Evolutionary conservation across 2,888 invertebrate species (phyloP), one percentile per base, ranked within the genome.

Genomic region (Colostygia pectinataria): DNA sequence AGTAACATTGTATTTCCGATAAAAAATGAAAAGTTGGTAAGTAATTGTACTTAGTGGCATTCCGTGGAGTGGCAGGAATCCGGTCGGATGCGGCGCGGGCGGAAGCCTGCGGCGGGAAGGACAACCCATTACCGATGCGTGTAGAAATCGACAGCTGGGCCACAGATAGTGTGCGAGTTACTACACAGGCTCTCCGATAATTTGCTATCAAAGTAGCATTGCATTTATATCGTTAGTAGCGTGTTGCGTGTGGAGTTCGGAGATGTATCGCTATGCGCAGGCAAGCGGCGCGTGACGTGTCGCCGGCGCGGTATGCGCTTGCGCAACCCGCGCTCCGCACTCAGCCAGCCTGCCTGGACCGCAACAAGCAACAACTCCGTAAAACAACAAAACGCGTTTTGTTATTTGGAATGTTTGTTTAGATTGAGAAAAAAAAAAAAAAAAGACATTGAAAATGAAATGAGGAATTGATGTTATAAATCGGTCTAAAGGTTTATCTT

Each of bases 261-360:
- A 10, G 13, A 13, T 29, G 13, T 29, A 8, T 14, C 6, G 27
- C 4, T 27, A 33, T 13, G 18, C 20, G 13, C 32, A 34, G 27
- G 47, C 50, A 51, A 41, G 32, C 29, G 27, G 39, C 15, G 39
- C 33, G 52, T 53, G 61, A 58, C 55, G 64, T 61, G 2, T 3
- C 52, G 50, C 41, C 52, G 57, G 55, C 44, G 60, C 27, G 57
- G 59, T 31, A 60, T 60, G 59, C 52, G 59, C 44, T 57, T 57
- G 59, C 59, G 55, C 57, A 56, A 58, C 50, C 51, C 31, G 36
- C 37, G 10, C 29, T 4, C 4, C 18, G 2, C 18, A 18, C 18
- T 18, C 18, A 3, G 18, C 36, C 23, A 36, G 13, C 34, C 23
- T 12, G 25, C 4, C 12, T 12, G 13, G 13, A n/a, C n/a, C n/a